A percentile compares a stretch with the other conserved stretches of the same genome.
Conservation (phyloP, 2,888 invertebrate species). For the Pachliopta kotzebuea region DNA sequence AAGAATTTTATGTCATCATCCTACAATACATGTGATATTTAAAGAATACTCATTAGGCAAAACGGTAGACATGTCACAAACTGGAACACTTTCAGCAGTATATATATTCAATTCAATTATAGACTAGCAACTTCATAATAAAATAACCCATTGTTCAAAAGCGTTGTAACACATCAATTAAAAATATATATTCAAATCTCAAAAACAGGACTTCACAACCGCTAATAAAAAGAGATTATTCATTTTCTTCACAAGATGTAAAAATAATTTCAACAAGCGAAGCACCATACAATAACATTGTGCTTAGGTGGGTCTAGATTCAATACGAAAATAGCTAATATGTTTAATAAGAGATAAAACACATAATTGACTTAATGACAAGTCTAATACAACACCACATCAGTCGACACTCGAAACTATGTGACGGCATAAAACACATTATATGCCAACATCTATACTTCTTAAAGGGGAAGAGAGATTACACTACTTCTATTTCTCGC, state of each 20-base stretch:
- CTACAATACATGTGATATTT: conserved; percentile 22
- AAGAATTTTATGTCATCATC: conserved; percentile 14
- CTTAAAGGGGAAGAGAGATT: conserved; percentile 36
- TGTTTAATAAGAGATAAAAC: conserved; percentile 30
- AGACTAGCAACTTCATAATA: conserved; percentile 59
- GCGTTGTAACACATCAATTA: conserved; percentile 46
- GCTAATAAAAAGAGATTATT: conserved; percentile 54
- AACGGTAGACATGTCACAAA: conserved; percentile 22
- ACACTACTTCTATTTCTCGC: conserved; percentile 40
- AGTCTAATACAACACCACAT: conserved; percentile 34
- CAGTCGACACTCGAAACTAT: conserved; percentile 32
- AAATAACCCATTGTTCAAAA: conserved; percentile 34
- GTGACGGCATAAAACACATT: conserved; percentile 37
- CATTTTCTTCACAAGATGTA: conserved; percentile 36
- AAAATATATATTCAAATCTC: conserved; percentile 56
- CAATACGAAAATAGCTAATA: conserved; percentile 29
- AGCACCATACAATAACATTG: conserved; percentile 61
- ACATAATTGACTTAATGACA: conserved; percentile 34
- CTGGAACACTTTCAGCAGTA: conserved; percentile 19
- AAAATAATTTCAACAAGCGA: conserved; percentile 53
- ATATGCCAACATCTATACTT: conserved; percentile 38
- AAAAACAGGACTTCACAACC: conserved; percentile 67
- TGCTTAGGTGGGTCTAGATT: conserved; percentile 54
- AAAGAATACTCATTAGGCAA: conserved; percentile 35
- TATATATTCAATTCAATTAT: conserved; percentile 37